Evolutionary conservation across 2,888 invertebrate genomes (phyloP).

Genomic region (Pomacea canaliculata): DNA sequence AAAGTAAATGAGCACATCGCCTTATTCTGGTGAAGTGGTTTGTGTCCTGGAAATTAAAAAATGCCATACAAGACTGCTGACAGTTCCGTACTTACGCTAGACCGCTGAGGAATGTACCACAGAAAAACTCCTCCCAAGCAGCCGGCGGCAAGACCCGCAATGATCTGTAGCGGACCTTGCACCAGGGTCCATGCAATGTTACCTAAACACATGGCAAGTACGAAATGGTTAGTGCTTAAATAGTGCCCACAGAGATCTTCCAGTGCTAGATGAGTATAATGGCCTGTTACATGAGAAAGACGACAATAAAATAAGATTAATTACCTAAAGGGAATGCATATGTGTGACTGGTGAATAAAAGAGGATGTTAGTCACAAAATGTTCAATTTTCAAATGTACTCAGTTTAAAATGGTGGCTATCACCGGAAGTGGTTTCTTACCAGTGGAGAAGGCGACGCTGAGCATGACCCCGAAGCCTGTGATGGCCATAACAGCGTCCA

Average conservation of each 20-base stretch:
- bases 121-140: conserved; percentile 80
- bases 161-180: conserved; percentile 69
- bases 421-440: conserved; percentile 27
- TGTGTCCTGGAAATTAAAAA: no score
- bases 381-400: no score
- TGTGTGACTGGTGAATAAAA: no score
- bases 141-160: conserved; percentile 82
- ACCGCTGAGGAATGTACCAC: conserved; percentile 79
- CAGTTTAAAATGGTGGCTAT: no score
- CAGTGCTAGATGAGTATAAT: not conserved
- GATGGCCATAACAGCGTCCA: conserved; percentile 94
- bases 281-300: not conserved
- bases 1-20: no score
- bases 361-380: no score
- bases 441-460: conserved; percentile 76
- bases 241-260: no score
- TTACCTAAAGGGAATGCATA: no score
- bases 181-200: conserved; percentile 64
- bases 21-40: no score
- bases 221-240: no score
- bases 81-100: conserved; percentile 53
- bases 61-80: no score
- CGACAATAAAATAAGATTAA: no score
- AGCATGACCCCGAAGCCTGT: conserved; percentile 89
- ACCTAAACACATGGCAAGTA: conserved; percentile 40